These are phyloP conservation scores for Dexiosoma caninum DNA, from an alignment of 2,888 invertebrate genomes.

Conservation along the genomic window DNA sequence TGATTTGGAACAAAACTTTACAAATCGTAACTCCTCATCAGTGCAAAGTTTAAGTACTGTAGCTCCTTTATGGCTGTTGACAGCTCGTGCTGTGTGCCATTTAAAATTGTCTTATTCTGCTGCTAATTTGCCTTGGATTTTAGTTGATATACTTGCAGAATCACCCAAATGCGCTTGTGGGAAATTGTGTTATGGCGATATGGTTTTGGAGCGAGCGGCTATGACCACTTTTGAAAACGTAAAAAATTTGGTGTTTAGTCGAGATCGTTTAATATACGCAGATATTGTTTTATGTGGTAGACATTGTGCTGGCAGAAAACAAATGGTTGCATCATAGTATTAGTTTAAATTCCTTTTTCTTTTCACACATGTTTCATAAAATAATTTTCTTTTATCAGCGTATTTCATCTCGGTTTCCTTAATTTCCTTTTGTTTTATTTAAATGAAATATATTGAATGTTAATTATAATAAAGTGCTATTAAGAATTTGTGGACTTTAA, in stretches of 20 bases:
- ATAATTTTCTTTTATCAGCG: no score
- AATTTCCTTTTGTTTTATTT: no score
- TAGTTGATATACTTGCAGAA: constrained; percentile 73
- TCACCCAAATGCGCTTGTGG: constrained; percentile 75
- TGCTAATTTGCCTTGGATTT: constrained; percentile 70
- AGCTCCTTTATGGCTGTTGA: constrained; percentile 72
- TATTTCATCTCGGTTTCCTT: no score
- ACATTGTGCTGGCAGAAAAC: constrained; percentile 67
- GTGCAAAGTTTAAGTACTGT: constrained; percentile 44
- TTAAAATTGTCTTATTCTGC: constrained; percentile 69
- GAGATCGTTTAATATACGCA: constrained; percentile 75
- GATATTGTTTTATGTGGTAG: constrained; percentile 74
- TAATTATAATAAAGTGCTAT: no score
- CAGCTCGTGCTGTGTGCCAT: constrained; percentile 69
- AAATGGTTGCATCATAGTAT: constrained; percentile 54
- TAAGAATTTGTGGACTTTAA: no score
- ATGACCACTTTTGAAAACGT: constrained; percentile 73
- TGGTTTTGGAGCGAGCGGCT: constrained; percentile 71
- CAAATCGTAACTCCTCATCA: constrained; percentile 1
- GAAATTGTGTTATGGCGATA: constrained; percentile 70
- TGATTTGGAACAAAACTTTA: constrained; percentile 30
- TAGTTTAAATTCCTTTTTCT: neutral
- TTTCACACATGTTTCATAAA: no score
- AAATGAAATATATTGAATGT: no score
- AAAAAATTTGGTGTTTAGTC: constrained; percentile 74